Evolutionary conservation across 1,140 invertebrate genomes (phyloP).

Genomic region (Adoxophyes honmai): DNA sequence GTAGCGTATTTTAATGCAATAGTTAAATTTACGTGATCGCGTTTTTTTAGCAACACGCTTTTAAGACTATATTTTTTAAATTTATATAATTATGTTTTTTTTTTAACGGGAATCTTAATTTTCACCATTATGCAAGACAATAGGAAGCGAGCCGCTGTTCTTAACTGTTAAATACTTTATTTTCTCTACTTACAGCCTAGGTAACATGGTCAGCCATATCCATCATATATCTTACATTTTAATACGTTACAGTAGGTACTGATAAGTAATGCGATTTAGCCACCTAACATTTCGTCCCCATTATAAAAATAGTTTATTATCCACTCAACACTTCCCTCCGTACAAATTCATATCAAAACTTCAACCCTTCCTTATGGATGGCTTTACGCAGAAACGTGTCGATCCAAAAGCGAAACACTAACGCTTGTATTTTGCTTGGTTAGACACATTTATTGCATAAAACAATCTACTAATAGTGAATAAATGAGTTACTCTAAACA

Average conservation of each 20-base stretch:
- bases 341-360: constrained; percentile 55
- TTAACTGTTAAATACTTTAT: not conserved
- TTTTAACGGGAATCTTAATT: no score
- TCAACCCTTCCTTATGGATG: constrained; percentile 27
- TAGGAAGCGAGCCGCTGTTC: no score
- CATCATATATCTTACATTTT: not conserved
- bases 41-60: no score
- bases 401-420: not conserved
- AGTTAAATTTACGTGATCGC: no score
- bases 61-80: no score
- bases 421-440: no score
- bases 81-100: no score
- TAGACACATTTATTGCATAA: no score
- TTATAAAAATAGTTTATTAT: constrained; percentile 61
- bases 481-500: no score
- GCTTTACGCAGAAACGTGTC: not conserved
- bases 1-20: no score
- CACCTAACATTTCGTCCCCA: constrained; percentile 56
- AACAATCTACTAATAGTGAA: no score
- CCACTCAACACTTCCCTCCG: constrained; percentile 27
- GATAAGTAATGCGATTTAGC: constrained; percentile 46
- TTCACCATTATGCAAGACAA: no score
- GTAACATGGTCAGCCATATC: not conserved
- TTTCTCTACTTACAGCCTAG: not conserved
- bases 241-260: constrained; percentile 7